Percentiles rank a stretch among this genome's conserved stretches.
These are phyloP conservation scores for Heliocidaris tuberculata DNA, from an alignment of 35 echinoderm and acorn worm species.

Conservation along the genomic window DNA sequence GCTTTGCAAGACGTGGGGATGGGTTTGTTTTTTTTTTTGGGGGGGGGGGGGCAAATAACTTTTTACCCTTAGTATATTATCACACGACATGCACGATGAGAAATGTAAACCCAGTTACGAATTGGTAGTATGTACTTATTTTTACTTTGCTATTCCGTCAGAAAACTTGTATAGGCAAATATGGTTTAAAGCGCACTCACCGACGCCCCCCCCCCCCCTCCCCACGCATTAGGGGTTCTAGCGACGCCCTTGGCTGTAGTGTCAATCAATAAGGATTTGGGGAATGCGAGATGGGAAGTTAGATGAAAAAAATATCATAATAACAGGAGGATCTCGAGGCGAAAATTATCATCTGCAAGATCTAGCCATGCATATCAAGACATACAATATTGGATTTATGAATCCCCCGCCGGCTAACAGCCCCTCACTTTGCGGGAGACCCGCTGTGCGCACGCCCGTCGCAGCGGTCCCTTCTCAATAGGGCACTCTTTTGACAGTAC, in stretches of 20 bases:
- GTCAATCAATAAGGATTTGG: not conserved
- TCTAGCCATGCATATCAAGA: not conserved
- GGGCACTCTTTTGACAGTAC: not conserved
- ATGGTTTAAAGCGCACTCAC: not conserved
- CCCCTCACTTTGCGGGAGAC: not conserved
- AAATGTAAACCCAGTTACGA: too few relatives aligned
- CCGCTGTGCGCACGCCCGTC: not conserved
- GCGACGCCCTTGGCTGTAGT: not conserved
- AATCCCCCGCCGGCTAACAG: not conserved
- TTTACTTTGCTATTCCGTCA: too few relatives aligned
- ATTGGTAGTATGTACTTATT: too few relatives aligned
- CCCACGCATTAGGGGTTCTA: not conserved
- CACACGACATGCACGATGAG: too few relatives aligned
- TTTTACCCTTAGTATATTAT: too few relatives aligned
- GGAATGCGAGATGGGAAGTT: not conserved
- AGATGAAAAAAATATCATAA: not conserved
- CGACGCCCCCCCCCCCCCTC: not conserved
- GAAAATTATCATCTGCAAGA: not conserved
- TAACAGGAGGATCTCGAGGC: not conserved
- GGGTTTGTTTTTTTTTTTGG: not conserved
- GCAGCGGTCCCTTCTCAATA: not conserved
- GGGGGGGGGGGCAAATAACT: too few relatives aligned
- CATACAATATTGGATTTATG: slow-evolving; percentile 5
- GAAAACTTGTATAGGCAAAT: too few relatives aligned
- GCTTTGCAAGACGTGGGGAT: too few relatives aligned